Conservation (phyloP, 2,888 invertebrate species). For the Sycophila texana region DNA sequence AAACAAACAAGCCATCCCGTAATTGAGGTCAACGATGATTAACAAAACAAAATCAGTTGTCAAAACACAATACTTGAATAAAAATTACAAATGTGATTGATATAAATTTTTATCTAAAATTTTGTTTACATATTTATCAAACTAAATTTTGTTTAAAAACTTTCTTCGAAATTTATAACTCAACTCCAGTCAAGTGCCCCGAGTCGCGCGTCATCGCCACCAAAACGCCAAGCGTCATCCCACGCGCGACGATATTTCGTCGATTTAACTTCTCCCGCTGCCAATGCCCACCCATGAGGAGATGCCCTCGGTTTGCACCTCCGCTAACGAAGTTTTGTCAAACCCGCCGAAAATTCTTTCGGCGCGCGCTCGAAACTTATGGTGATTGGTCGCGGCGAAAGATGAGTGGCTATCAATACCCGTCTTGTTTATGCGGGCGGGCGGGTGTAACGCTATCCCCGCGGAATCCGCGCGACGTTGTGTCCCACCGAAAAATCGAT, state of each 20-base stretch:
- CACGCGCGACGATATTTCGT: conserved; percentile 36
- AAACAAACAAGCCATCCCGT: too few relatives aligned
- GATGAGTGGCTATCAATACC: conserved; percentile 9
- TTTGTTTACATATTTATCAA: too few relatives aligned
- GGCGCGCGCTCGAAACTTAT: conserved; percentile 43
- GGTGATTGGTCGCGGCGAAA: conserved; percentile 33
- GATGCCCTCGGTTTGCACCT: conserved; percentile 6
- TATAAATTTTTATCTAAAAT: too few relatives aligned
- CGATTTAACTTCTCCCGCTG: conserved; percentile 30
- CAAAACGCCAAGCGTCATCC: conserved; percentile 24
- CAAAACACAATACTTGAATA: too few relatives aligned
- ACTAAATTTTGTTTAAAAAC: too few relatives aligned
- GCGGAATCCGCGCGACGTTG: conserved; percentile 23
- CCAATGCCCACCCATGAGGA: neutral
- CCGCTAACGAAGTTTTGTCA: conserved; percentile 41
- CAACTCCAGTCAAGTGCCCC: too few relatives aligned
- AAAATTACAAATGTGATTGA: too few relatives aligned
- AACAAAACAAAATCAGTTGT: too few relatives aligned
- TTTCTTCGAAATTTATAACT: too few relatives aligned
- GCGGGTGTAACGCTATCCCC: conserved; percentile 44
- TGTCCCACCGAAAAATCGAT: conserved; percentile 19
- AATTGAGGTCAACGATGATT: too few relatives aligned
- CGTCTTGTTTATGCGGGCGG: conserved; percentile 46
- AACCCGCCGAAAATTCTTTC: conserved; percentile 40
- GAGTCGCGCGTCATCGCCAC: too few relatives aligned